These are phyloP conservation scores for Actenoides lindsayi DNA, from an alignment of 2,113 vertebrate species.

Conservation along the genomic window DNA sequence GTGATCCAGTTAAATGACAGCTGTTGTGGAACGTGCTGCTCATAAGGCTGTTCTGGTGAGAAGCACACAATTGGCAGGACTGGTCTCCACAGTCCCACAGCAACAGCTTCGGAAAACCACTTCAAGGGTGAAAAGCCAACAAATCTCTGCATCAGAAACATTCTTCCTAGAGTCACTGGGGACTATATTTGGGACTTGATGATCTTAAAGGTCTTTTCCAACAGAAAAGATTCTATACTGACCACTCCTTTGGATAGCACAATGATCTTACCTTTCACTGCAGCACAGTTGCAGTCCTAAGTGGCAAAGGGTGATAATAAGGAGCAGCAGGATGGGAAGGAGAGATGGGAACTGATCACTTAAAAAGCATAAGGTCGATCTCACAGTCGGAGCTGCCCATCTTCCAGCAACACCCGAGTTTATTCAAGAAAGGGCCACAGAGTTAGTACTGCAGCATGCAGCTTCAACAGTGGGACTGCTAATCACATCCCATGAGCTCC, in stretches of 20 bases:
- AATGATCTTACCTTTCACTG: neutral
- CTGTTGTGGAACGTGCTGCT: fast-evolving
- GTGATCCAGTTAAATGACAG: neutral
- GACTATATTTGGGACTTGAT: neutral
- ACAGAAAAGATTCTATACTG: neutral
- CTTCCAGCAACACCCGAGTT: neutral
- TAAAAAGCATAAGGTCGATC: neutral
- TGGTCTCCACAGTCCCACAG: neutral
- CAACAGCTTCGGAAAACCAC: neutral
- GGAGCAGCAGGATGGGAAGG: neutral
- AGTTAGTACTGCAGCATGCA: neutral
- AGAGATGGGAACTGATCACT: neutral
- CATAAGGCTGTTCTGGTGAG: neutral
- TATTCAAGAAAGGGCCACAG: no score
- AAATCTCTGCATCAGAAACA: neutral
- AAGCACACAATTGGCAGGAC: no score
- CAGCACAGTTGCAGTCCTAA: neutral
- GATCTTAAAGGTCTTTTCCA: neutral
- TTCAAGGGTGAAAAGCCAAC: neutral
- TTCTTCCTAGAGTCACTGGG: neutral
- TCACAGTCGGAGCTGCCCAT: neutral
- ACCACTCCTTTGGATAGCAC: neutral
- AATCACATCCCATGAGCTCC: neutral
- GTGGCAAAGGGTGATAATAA: neutral
- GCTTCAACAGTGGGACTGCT: neutral